phyloP scores from a whole-genome alignment of 1,140 invertebrate species.

The Drosophila ficusphila region DNA sequence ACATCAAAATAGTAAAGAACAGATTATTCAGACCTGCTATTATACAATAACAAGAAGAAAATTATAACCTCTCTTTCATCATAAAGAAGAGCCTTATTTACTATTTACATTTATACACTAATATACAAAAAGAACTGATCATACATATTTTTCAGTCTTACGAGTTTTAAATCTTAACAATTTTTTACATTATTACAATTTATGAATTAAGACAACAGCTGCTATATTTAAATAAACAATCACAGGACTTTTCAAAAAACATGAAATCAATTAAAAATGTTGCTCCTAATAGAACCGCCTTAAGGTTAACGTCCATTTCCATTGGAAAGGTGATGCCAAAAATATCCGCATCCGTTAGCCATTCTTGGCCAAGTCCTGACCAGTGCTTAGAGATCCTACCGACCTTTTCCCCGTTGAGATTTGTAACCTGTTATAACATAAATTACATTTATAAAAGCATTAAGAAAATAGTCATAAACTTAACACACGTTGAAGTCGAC shows the following conservation, averaged over 20 bases:
- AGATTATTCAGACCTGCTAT: no score
- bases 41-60: no score
- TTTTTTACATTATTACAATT: background rate
- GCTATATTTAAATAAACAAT: constrained; percentile 1
- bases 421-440: constrained; percentile 85
- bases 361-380: constrained; percentile 88
- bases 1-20: no score
- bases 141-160: background rate
- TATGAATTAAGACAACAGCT: background rate
- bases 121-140: no score
- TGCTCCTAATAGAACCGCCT: constrained; percentile 91
- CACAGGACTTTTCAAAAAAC: constrained; percentile 88
- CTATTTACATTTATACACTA: no score
- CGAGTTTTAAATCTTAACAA: background rate
- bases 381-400: constrained; percentile 92
- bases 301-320: constrained; percentile 92
- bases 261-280: constrained; percentile 90
- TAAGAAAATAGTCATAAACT: background rate
- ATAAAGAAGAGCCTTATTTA: no score
- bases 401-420: constrained; percentile 87
- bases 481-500: constrained; percentile 88
- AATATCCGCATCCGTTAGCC: constrained; percentile 90
- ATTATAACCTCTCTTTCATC: no score
- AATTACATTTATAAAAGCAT: background rate
- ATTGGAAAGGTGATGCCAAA: constrained; percentile 92